Evolutionary conservation across 2,888 invertebrate genomes (phyloP).

Genomic region (Caenorhabditis angaria): DNA sequence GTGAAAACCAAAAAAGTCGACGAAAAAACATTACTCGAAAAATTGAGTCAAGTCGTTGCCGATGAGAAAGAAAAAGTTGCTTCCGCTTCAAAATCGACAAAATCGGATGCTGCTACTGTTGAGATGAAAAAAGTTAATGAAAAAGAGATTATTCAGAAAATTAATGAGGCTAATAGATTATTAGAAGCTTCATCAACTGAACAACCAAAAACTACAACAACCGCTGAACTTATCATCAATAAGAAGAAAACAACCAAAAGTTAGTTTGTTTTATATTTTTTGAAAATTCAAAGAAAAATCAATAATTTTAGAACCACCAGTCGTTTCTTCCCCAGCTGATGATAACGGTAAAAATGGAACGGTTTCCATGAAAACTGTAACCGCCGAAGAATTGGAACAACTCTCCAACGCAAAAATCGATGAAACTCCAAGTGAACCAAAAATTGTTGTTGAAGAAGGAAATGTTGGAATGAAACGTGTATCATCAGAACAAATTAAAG

Average conservation of each 20-base stretch:
- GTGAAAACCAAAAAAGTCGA: constrained; percentile 27
- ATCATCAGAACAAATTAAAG: constrained; percentile 8
- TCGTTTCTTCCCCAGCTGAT: background rate
- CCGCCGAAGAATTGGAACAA: constrained; percentile 19
- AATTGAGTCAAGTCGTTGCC: constrained; percentile 23
- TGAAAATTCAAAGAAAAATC: constrained; percentile 10
- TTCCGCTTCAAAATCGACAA: background rate
- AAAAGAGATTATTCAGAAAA: constrained; percentile 28
- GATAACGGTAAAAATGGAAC: constrained; percentile 16
- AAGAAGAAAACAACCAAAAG: constrained; percentile 15
- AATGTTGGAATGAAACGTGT: constrained; percentile 30
- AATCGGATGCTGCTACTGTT: constrained; percentile 10
- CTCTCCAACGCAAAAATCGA: constrained; percentile 14
- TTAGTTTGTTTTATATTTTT: background rate
- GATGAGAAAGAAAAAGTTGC: background rate
- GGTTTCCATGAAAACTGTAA: constrained; percentile 19
- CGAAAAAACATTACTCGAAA: constrained; percentile 30
- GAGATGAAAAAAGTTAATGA: constrained; percentile 31
- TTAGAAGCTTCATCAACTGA: constrained; percentile 14
- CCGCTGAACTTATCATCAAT: constrained; percentile 31
- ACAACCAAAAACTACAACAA: constrained; percentile 19
- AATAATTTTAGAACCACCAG: constrained; percentile 4
- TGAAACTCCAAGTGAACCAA: constrained; percentile 7
- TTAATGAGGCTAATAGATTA: constrained; percentile 25
- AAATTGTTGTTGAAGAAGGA: constrained; percentile 8